Base-by-base conservation (phyloP, 1,140 invertebrate genomes). In the Ditylenchus dipsaci region DNA sequence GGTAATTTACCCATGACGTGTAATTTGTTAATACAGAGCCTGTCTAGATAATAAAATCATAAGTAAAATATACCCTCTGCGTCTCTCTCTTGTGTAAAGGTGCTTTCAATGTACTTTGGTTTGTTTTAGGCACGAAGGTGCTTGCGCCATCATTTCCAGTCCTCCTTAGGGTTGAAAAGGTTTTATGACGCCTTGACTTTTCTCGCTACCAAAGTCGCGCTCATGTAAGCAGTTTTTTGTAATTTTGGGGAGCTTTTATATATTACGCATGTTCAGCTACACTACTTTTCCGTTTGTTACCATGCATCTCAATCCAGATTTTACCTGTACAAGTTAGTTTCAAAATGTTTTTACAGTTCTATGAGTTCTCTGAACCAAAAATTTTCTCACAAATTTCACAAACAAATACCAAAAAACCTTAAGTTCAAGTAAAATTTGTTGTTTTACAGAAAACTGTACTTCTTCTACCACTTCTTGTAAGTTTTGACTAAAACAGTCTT, bases 181-280 rank as follows among this genome's bases (percentile, higher is more conserved):
- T 67, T 78, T 19, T 76, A 76, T 49, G 73, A 76, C 45, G 26
- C 67, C 30, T 11, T 78, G 13, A 78, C 74, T 17, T 78, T 76
- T 42, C 21, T 74, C 15, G 64, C 69, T 17, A 76, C 74, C 33
- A 78, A 78, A 69, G 43, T 69, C 23, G 64, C 65, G 8, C 49
- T 76, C 1, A 59, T 49, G n/a, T 53, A 17, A 21, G 23, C 33
- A 38, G 3, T 38, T 38, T n/a, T n/a, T n/a, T n/a, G n/a, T n/a
- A n/a, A n/a, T n/a, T n/a, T n/a, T n/a, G n/a, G n/a, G n/a, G n/a
- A n/a, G n/a, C n/a, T n/a, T n/a, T n/a, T n/a, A n/a, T n/a, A n/a
- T n/a, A n/a, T n/a, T n/a, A n/a, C n/a, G n/a, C n/a, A n/a, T 38
- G 33, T 38, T 38, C 11, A 38, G 33, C 3, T 75, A 75, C 63